These are phyloP conservation scores for Neosilurus hyrtlii DNA, from an alignment of 2,797 vertebrate species.

Conservation along the genomic window DNA sequence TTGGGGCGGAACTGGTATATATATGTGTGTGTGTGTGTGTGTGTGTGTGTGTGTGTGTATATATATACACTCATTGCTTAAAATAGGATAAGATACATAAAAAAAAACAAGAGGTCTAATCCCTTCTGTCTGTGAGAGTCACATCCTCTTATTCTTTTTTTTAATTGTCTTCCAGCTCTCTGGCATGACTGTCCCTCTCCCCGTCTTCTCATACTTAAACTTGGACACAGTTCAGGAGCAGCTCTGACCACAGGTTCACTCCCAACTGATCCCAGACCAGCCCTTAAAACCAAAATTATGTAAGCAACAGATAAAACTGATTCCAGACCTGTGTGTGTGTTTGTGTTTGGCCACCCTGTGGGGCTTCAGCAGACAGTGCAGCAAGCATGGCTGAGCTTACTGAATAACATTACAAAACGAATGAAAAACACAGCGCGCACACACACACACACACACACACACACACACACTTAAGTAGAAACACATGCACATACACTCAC, in stretches of 20 bases:
- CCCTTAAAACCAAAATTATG: constrained; percentile 11
- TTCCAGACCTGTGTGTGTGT: neutral
- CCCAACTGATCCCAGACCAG: constrained; percentile 15
- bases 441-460: constrained; percentile 30
- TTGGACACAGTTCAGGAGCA: neutral
- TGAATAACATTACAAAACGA: constrained; percentile 25
- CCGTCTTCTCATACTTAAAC: neutral
- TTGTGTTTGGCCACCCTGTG: neutral
- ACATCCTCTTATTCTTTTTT: neutral
- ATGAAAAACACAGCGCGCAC: constrained; percentile 20
- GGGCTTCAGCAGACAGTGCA: constrained; percentile 9
- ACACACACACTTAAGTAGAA: constrained; percentile 19
- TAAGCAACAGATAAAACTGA: neutral
- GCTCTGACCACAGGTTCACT: neutral
- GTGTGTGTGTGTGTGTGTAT: no score
- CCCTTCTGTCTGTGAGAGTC: neutral
- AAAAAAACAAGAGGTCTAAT: neutral
- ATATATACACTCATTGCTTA: no score
- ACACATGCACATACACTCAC: neutral
- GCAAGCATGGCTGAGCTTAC: constrained; percentile 30
- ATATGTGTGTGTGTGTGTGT: no score
- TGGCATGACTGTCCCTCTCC: neutral
- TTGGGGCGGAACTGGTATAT: no score
- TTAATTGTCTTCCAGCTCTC: neutral
- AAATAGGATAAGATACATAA: no score